A percentile compares a stretch with the other conserved stretches of the same genome.
phyloP scores from a whole-genome alignment of 2,113 vertebrate genomes.

The Vidua macroura region DNA sequence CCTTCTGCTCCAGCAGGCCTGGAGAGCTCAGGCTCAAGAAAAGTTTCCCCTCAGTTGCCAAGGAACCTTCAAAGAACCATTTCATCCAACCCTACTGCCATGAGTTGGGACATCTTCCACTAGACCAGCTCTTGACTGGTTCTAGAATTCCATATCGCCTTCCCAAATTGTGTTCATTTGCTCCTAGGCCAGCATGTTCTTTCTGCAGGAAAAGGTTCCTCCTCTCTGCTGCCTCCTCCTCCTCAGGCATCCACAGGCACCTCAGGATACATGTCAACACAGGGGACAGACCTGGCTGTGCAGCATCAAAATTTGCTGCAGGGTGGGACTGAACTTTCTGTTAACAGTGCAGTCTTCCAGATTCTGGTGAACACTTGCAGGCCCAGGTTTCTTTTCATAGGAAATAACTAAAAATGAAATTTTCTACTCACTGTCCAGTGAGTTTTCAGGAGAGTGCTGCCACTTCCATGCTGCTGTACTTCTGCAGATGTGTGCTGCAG shows the following conservation, averaged over 20 bases:
- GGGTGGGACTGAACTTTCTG: neutral
- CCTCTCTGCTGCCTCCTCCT: neutral
- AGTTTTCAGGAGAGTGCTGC: neutral
- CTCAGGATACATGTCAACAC: accelerated
- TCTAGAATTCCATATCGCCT: neutral
- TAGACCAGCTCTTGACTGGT: neutral
- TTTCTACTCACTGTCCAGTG: neutral
- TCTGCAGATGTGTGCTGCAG: neutral
- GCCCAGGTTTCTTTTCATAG: neutral
- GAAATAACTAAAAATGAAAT: neutral
- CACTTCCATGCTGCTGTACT: neutral
- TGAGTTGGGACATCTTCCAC: neutral
- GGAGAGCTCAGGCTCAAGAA: neutral
- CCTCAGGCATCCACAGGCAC: neutral
- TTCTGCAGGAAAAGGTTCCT: neutral
- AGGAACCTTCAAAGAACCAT: neutral
- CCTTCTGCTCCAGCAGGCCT: neutral
- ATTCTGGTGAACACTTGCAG: neutral
- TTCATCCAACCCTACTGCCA: neutral
- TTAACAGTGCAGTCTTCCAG: neutral
- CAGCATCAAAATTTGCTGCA: accelerated
- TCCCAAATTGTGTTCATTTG: neutral
- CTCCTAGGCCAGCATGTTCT: neutral
- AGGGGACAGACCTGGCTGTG: neutral
- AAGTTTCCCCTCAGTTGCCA: neutral